Conservation (phyloP, 2,888 invertebrate genomes). For the Sinotaia quadrata region DNA sequence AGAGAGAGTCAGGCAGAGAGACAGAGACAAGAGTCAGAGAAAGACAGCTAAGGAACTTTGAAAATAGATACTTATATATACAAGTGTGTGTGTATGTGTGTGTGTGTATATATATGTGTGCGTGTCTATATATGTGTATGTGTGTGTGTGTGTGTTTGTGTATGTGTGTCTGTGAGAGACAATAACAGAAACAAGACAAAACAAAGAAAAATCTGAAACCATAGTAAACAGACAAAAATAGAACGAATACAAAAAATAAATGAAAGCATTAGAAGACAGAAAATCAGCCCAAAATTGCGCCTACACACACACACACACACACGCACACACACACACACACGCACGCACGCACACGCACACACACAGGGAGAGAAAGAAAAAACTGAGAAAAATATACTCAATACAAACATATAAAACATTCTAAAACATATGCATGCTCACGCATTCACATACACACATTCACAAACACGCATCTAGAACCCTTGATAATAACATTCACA, state of each 20-base stretch:
- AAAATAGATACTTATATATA: neutral
- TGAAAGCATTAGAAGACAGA: too few species aligned
- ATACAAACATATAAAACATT: neutral
- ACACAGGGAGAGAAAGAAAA: neutral
- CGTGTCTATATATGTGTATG: too few species aligned
- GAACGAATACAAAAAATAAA: too few species aligned
- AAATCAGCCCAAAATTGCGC: too few species aligned
- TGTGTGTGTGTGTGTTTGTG: conserved; percentile 1
- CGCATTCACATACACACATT: too few species aligned
- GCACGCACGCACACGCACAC: conserved; percentile 5
- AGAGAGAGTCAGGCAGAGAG: neutral
- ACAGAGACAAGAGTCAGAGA: neutral
- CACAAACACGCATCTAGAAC: too few species aligned
- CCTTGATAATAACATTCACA: too few species aligned
- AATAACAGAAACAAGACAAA: neutral
- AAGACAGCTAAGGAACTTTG: neutral
- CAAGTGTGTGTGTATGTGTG: conserved; percentile 2
- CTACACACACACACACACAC: conserved; percentile 13
- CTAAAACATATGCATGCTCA: neutral
- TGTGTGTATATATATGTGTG: too few species aligned
- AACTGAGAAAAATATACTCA: neutral
- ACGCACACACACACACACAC: conserved; percentile 6
- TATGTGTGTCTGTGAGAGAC: too few species aligned
- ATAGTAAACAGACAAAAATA: too few species aligned
- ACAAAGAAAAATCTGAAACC: neutral